phyloP scores from a whole-genome alignment of 2,113 vertebrate genomes.

The Tinamus guttatus region DNA sequence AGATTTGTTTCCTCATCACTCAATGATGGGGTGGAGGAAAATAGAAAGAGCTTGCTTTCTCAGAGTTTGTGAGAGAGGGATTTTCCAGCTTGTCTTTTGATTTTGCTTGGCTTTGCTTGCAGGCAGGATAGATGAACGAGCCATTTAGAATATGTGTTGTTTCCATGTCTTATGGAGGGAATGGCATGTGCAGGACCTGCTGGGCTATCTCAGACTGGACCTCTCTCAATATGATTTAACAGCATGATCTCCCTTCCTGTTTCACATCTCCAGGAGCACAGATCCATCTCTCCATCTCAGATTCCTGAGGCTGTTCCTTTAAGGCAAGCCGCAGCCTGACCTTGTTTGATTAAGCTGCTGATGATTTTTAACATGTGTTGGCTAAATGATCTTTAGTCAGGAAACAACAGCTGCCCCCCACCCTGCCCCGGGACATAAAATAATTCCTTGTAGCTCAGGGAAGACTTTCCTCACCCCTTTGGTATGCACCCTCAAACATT shows the following conservation, averaged over 20 bases:
- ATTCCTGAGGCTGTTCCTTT: background rate
- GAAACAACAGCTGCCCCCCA: background rate
- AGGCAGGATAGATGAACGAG: fast-evolving
- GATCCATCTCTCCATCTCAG: fast-evolving
- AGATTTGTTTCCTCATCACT: background rate
- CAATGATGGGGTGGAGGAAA: fast-evolving
- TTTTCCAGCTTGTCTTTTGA: background rate
- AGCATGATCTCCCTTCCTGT: background rate
- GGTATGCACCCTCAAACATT: background rate
- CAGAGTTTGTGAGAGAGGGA: fast-evolving
- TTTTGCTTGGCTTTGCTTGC: background rate
- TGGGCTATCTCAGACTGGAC: background rate
- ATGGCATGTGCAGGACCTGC: fast-evolving
- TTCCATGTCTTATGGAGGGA: fast-evolving
- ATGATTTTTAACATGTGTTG: background rate
- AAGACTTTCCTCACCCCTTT: background rate
- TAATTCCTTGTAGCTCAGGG: background rate
- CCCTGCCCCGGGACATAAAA: background rate
- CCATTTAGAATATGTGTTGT: fast-evolving
- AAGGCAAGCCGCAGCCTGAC: background rate
- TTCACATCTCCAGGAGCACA: fast-evolving
- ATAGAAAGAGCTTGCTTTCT: fast-evolving
- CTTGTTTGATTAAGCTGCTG: fast-evolving
- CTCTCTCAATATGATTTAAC: fast-evolving
- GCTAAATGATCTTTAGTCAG: background rate